Percentiles rank a stretch among this genome's conserved stretches.
Conservation (phyloP, 2,888 invertebrate species). For the Agrotis ipsilon region DNA sequence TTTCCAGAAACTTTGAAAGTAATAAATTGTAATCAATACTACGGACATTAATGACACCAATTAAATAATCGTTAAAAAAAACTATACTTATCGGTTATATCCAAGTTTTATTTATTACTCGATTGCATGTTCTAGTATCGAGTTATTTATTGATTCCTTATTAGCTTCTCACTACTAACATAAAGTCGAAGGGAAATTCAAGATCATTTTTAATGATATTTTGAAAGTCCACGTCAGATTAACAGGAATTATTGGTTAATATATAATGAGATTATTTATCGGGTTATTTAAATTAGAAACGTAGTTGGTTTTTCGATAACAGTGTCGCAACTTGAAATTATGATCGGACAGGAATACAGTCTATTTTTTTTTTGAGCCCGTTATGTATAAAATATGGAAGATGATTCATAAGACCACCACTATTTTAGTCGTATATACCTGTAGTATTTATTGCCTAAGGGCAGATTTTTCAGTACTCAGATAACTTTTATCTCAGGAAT, state of each 20-base stretch:
- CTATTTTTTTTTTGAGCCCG: conserved; percentile 35
- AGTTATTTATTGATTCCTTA: conserved; percentile 69
- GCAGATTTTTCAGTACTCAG: too few relatives aligned
- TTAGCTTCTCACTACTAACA: conserved; percentile 72
- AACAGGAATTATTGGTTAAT: conserved; percentile 70
- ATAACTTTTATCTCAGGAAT: too few relatives aligned
- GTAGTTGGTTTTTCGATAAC: conserved; percentile 49
- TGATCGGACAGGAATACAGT: conserved; percentile 41
- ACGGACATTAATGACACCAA: conserved; percentile 81
- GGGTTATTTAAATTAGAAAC: conserved; percentile 62
- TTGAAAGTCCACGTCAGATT: conserved; percentile 75
- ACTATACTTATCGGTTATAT: conserved; percentile 73
- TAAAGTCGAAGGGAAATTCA: conserved; percentile 66
- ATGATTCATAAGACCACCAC: conserved; percentile 32
- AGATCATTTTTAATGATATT: conserved; percentile 75
- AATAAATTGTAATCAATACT: conserved; percentile 85
- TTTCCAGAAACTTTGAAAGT: conserved; percentile 59
- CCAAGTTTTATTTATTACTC: conserved; percentile 75
- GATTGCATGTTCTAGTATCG: conserved; percentile 73
- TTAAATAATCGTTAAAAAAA: conserved; percentile 84
- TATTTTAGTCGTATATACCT: conserved; percentile 23
- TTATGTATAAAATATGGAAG: conserved; percentile 23
- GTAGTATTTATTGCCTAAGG: not conserved
- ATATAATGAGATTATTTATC: conserved; percentile 68
- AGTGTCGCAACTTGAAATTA: conserved; percentile 62